A percentile compares a stretch with the other conserved stretches of the same genome.
These are phyloP conservation scores for Xestia rhomboidea DNA, from an alignment of 2,888 invertebrate genomes.

Conservation along the genomic window DNA sequence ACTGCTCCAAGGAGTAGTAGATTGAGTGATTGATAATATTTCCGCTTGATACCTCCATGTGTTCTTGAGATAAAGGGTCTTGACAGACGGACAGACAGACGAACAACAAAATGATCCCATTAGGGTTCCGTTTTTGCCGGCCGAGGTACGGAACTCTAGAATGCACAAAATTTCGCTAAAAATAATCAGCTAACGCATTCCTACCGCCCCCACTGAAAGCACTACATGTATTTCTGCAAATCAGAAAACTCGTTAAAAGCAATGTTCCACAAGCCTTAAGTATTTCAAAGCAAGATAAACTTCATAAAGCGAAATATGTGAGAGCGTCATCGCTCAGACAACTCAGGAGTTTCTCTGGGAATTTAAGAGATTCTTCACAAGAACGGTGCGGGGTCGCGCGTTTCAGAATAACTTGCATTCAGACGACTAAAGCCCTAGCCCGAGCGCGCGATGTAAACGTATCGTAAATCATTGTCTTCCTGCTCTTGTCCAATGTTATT, in stretches of 20 bases:
- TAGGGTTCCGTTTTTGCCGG: too few species aligned
- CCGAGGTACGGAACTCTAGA: too few species aligned
- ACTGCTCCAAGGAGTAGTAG: too few species aligned
- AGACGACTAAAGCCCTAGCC: not conserved
- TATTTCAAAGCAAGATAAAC: constrained; percentile 69
- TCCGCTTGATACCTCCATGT: too few species aligned
- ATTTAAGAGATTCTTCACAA: constrained; percentile 62
- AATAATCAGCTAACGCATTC: constrained; percentile 11
- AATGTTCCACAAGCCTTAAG: constrained; percentile 70
- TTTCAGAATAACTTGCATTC: constrained; percentile 23
- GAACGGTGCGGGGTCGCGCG: constrained; percentile 25
- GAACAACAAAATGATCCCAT: not conserved
- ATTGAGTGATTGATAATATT: too few species aligned
- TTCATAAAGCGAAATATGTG: constrained; percentile 79
- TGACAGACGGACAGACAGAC: too few species aligned
- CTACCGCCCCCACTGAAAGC: constrained; percentile 1
- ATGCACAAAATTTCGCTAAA: not conserved
- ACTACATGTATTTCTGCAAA: constrained; percentile 61
- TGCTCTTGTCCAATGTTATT: too few species aligned
- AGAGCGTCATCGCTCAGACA: constrained; percentile 78
- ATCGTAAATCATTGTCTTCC: too few species aligned
- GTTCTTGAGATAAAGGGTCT: too few species aligned
- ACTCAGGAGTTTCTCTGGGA: constrained; percentile 72
- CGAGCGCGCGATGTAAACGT: not conserved
- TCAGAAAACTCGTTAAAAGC: constrained; percentile 73